Base-by-base conservation (phyloP, 2,113 vertebrate species). In the Ceratotherium simum region DNA sequence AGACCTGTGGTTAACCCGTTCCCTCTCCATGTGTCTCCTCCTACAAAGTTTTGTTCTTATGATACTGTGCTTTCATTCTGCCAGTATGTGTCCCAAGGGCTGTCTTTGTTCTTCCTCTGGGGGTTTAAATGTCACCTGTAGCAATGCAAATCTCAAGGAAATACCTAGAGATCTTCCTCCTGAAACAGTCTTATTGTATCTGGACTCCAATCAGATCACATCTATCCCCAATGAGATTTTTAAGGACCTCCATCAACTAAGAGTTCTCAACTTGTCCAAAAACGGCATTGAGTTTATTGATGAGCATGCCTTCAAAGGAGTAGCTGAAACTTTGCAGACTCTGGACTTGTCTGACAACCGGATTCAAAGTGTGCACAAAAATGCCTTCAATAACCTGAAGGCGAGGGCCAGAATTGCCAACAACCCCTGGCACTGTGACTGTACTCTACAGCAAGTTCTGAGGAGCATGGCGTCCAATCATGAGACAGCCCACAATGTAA, bases 371-470 rank as follows among this genome's bases (percentile, higher is more conserved):
- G 99, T 99, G 95, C 99, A 99, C 98, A 99, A 99, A 98, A 99
- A 99, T 1, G 99, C 99, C 76, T 99, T 99, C 94, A 99, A 99
- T 60, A 99, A 99, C 95, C 98, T 99, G 90, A 99, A 99, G 98
- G 99, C 99, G 23, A 99, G 99, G 62, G 99, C 99, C 96, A 99
- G 99, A 64, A 99, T 99, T 88, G 99, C 99, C 42, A 99, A 99
- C 98, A 99, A 99, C 97, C 99, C 99, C 51, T 99, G 99, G 99
- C 99, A 99, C 98, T 99, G 99, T 92, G 99, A 99, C 99, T 99
- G 99, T 82, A 99, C 99, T 0, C 99, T 99, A 60, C 99, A 99
- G 99, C 99, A 99, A 98, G 99, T 99, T 73, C 98, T 99, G 90
- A 99, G 99, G 11, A 99, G 99, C 97, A 99, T 99, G 99, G 99